These are phyloP conservation scores for Tupaia tana DNA, from an alignment of 2,113 vertebrate species.

Conservation along the genomic window DNA sequence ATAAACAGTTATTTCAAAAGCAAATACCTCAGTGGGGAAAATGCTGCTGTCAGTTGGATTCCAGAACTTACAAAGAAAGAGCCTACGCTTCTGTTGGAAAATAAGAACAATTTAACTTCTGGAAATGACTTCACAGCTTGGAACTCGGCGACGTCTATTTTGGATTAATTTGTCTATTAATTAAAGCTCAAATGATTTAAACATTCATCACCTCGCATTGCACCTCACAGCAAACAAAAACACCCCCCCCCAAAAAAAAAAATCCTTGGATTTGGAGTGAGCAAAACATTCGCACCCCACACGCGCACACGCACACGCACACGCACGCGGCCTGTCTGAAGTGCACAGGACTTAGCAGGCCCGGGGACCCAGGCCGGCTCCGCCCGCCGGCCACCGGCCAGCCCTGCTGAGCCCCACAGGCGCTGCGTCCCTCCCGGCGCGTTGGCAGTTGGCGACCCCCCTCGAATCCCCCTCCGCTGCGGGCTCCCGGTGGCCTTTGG, in stretches of 20 bases:
- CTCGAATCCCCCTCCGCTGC: constrained; percentile 83
- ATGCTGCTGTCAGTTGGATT: neutral
- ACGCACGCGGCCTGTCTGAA: neutral
- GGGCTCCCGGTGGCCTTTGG: constrained; percentile 92
- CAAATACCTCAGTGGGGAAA: neutral
- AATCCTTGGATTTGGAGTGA: neutral
- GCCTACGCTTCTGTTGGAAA: constrained; percentile 15
- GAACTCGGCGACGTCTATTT: constrained; percentile 11
- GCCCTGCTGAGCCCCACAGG: neutral
- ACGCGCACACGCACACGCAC: neutral
- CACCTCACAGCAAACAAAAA: constrained; percentile 52
- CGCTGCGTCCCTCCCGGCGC: neutral
- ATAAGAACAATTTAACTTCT: constrained; percentile 50
- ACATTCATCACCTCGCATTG: constrained; percentile 43
- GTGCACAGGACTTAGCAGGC: neutral
- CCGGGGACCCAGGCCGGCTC: neutral
- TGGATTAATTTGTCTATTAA: constrained; percentile 51
- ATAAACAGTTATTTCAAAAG: constrained; percentile 39
- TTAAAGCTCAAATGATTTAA: constrained; percentile 66
- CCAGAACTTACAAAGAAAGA: neutral
- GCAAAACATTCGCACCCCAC: neutral
- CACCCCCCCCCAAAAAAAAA: neutral
- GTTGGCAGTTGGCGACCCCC: constrained; percentile 93
- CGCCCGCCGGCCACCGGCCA: neutral
- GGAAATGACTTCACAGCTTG: constrained; percentile 61